Evolutionary conservation across 30 jellyfish, hydroid and myxozoan genomes (phyloP).

Genomic region (Aurelia coerulea): DNA sequence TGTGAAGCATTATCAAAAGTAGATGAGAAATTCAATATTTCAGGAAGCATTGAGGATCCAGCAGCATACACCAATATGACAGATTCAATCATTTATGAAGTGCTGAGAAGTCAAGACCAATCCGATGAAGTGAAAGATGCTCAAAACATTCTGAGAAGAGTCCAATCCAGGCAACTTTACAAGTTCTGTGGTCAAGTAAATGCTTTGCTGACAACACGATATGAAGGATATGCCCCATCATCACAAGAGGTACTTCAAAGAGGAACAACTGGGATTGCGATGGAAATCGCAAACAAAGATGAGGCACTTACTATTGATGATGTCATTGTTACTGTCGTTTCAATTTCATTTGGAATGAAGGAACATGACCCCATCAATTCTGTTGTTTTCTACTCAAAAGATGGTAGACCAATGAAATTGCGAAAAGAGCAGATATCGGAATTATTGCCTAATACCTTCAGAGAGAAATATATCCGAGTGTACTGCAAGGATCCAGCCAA

Average conservation of each 20-base stretch:
- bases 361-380: conserved; percentile 50
- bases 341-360: conserved; percentile 68
- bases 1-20: conserved; percentile 73
- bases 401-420: conserved; percentile 43
- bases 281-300: conserved; percentile 55
- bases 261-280: conserved; percentile 30
- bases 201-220: background rate
- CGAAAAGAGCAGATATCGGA: conserved; percentile 67
- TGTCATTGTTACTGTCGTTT: conserved; percentile 34
- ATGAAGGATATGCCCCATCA: conserved; percentile 11
- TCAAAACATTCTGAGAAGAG: conserved; percentile 11
- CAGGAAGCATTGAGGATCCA: conserved; percentile 58
- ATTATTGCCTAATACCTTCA: conserved; percentile 59
- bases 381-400: conserved; percentile 56
- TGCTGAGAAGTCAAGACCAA: conserved; percentile 40
- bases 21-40: conserved; percentile 47
- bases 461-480: conserved; percentile 74
- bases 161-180: conserved; percentile 57
- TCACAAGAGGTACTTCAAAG: conserved; percentile 21
- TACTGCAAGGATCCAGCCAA: conserved; percentile 53
- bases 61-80: conserved; percentile 44
- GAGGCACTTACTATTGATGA: conserved; percentile 29
- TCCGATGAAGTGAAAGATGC: conserved; percentile 32
- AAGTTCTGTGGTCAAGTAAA: conserved; percentile 76
- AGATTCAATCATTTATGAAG: conserved; percentile 74